Percentiles rank a stretch among this genome's conserved stretches.
phyloP scores from a whole-genome alignment of 2,797 vertebrate genomes.

The Karalla daura region DNA sequence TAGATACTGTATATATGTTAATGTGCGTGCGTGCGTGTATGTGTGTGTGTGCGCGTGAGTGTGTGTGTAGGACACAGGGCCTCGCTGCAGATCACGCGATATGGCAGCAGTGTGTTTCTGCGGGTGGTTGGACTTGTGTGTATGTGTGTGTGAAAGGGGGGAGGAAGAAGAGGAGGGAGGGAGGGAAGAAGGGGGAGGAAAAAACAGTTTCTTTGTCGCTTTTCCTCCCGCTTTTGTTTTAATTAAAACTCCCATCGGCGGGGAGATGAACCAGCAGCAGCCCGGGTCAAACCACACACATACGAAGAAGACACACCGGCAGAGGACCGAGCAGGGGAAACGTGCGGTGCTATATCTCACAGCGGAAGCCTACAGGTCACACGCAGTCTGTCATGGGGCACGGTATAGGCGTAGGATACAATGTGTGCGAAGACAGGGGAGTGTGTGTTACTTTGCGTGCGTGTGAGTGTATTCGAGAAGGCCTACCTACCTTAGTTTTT shows the following conservation, averaged over 20 bases:
- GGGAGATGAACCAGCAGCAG: conserved; percentile 4
- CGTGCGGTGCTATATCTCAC: conserved; percentile 63
- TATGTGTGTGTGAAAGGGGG: no score
- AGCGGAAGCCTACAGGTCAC: conserved; percentile 78
- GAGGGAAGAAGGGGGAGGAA: no score
- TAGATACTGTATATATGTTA: no score
- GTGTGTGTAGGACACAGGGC: conserved; percentile 37
- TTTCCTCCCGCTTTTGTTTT: conserved; percentile 33
- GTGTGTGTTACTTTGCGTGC: background rate
- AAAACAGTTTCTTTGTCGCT: conserved; percentile 41
- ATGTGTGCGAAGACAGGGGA: conserved; percentile 19
- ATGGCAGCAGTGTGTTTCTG: conserved; percentile 51
- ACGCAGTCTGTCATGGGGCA: conserved; percentile 53
- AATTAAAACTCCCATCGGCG: conserved; percentile 16
- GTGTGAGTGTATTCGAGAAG: conserved; percentile 32
- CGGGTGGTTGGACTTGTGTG: conserved; percentile 46
- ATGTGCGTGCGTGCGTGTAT: no score
- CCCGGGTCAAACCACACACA: background rate
- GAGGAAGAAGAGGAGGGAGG: no score
- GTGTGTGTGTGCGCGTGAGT: no score
- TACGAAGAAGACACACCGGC: no score
- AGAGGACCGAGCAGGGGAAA: conserved; percentile 35
- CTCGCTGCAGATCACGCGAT: conserved; percentile 58
- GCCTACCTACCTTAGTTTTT: conserved; percentile 92
- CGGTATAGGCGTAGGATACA: conserved; percentile 53